These are phyloP conservation scores for Drosophila merina DNA, from an alignment of 2,888 invertebrate genomes.

Conservation along the genomic window DNA sequence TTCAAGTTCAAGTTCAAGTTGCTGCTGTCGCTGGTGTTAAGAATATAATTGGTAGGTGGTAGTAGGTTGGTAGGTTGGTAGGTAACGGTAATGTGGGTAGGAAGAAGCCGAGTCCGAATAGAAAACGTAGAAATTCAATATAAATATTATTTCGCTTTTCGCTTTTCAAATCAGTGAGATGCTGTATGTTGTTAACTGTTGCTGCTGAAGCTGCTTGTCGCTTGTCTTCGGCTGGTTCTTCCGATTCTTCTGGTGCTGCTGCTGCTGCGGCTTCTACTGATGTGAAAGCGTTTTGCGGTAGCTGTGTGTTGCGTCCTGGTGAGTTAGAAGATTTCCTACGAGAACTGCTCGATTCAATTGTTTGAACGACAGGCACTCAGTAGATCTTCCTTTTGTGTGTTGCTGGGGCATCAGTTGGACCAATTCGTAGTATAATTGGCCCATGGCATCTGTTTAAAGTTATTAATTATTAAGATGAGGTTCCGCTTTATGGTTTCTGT, in stretches of 20 bases:
- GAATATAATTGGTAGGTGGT: conserved; percentile 7
- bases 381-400: conserved; percentile 31
- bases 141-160: conserved; percentile 37
- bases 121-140: conserved; percentile 51
- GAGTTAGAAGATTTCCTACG: background rate
- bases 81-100: conserved; percentile 1
- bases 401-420: conserved; percentile 75
- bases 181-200: conserved; percentile 31
- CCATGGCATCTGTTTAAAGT: conserved; percentile 77
- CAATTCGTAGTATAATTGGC: conserved; percentile 80
- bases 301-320: conserved; percentile 15
- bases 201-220: conserved; percentile 18
- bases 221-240: background rate
- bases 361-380: conserved; percentile 20
- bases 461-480: too few species aligned
- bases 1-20: background rate
- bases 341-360: conserved; percentile 22
- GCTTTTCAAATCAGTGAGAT: conserved; percentile 33
- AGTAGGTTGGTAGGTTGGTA: background rate
- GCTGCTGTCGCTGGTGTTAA: conserved; percentile 13
- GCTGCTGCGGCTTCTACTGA: conserved; percentile 15
- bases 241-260: conserved; percentile 1
- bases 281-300: background rate
- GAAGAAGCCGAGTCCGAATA: conserved; percentile 40
- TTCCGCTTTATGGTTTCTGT: too few species aligned